Conservation (phyloP, 2,113 vertebrate species). For the Cyanoramphus novaezelandiae region DNA sequence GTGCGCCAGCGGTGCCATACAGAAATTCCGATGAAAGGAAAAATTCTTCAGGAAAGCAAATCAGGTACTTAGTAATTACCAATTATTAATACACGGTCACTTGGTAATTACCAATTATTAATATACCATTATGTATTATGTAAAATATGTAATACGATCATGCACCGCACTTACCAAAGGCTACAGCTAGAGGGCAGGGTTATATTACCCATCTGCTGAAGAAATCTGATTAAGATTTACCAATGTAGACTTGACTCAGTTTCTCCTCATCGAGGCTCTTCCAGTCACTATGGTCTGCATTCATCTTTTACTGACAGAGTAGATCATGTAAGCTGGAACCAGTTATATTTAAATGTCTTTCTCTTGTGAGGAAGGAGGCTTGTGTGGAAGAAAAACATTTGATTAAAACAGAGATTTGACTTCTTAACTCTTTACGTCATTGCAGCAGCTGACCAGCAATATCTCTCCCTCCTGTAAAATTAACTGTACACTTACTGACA, state of each 20-base stretch:
- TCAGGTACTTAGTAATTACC: not conserved
- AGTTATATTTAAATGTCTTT: not conserved
- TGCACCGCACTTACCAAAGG: not conserved
- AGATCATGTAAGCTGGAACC: not conserved
- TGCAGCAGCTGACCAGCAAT: not conserved
- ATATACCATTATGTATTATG: not conserved
- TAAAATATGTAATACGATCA: not conserved
- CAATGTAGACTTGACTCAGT: not conserved
- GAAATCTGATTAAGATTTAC: not conserved
- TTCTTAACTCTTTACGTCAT: not conserved
- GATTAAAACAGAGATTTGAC: not conserved
- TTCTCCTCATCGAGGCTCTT: not conserved
- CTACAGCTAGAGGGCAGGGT: not conserved
- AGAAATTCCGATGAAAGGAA: not conserved
- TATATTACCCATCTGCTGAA: not conserved
- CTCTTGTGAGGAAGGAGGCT: not conserved
- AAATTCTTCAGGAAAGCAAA: not conserved
- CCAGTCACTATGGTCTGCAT: not conserved
- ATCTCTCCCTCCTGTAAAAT: not conserved
- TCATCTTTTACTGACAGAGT: not conserved
- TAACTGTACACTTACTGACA: not conserved
- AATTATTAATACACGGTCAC: not conserved
- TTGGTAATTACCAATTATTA: not conserved
- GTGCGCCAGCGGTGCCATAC: fast-evolving
- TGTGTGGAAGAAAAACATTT: not conserved